Percentiles rank a stretch among this genome's conserved stretches.
Conservation (phyloP, 2,113 vertebrate genomes). For the Mastomys coucha region DNA sequence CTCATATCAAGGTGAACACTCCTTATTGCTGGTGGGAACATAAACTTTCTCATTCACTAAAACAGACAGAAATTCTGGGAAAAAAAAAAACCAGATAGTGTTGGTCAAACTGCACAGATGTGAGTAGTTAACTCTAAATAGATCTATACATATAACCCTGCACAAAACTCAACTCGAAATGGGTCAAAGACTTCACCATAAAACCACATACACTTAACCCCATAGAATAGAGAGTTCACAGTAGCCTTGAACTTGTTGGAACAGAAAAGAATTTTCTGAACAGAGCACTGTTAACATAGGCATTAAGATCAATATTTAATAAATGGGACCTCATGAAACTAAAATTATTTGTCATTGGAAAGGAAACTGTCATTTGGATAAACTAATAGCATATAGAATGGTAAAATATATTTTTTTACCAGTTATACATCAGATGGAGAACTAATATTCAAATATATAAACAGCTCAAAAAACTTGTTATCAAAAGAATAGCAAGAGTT, state of each 20-base stretch:
- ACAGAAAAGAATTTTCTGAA: not conserved
- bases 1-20: not conserved
- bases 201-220: not conserved
- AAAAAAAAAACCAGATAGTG: not conserved
- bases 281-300: not conserved
- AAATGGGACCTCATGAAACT: not conserved
- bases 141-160: not conserved
- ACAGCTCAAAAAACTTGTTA: not conserved
- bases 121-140: not conserved
- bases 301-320: not conserved
- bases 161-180: not conserved
- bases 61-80: not conserved
- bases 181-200: not conserved
- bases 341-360: not conserved
- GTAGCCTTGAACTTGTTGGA: too few species aligned
- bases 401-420: not conserved
- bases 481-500: not conserved
- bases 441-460: not conserved
- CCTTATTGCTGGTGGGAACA: not conserved
- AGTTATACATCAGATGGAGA: not conserved
- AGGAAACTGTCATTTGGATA: not conserved
- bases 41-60: not conserved
- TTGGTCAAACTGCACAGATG: not conserved
- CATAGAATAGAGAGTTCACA: not conserved
- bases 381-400: not conserved